A percentile compares a stretch with the other conserved stretches of the same genome.
Evolutionary conservation across 2,113 vertebrate genomes (phyloP).

Genomic region (Poeciliopsis prolifica): DNA sequence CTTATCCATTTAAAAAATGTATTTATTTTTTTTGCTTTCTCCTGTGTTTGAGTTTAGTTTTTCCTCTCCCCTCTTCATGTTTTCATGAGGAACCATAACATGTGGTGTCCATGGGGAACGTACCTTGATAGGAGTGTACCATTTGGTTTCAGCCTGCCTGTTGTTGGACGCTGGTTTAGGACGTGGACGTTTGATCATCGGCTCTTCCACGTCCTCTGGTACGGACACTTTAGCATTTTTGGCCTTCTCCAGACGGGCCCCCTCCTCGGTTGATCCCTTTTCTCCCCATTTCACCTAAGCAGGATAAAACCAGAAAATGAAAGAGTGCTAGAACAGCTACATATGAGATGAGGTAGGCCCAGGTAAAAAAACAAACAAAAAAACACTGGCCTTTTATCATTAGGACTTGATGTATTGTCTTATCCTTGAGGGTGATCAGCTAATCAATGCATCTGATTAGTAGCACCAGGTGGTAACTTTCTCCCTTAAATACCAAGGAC

Average conservation of each 20-base stretch:
- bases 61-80: background rate
- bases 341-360: background rate
- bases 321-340: background rate
- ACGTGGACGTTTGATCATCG: slow-evolving; percentile 74
- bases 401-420: background rate
- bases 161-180: slow-evolving; percentile 68
- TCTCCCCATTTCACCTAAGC: slow-evolving; percentile 95
- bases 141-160: slow-evolving; percentile 84
- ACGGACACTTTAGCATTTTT: slow-evolving; percentile 92
- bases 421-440: background rate
- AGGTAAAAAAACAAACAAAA: too few species aligned
- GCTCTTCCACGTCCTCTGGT: slow-evolving; percentile 87
- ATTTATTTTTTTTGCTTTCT: background rate
- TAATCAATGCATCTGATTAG: background rate
- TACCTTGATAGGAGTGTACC: slow-evolving; percentile 98
- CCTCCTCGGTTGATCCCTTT: slow-evolving; percentile 97
- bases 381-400: background rate
- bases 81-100: background rate
- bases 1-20: background rate
- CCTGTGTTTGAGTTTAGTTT: background rate
- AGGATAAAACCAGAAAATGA: background rate
- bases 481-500: background rate
- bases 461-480: background rate
- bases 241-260: slow-evolving; percentile 92
- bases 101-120: background rate